Evolutionary conservation across 1,140 invertebrate genomes (phyloP).

Genomic region (Delia radicum): DNA sequence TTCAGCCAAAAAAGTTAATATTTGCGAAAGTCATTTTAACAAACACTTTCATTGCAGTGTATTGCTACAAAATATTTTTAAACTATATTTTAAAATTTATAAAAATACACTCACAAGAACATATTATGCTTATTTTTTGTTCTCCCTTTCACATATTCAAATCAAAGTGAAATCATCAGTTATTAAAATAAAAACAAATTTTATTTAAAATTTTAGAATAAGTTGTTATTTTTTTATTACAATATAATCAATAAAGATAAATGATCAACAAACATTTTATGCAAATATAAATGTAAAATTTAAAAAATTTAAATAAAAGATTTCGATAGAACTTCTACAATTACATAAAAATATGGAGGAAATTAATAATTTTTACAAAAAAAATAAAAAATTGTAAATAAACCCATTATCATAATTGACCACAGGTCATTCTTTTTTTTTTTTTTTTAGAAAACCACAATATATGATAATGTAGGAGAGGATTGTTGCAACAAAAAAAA

Average conservation of each 20-base stretch:
- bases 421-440: background rate
- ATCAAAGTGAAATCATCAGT: too few species aligned
- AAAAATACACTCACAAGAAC: too few species aligned
- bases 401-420: background rate
- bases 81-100: too few species aligned
- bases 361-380: background rate
- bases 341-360: background rate
- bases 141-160: too few species aligned
- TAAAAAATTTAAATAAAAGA: background rate
- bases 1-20: too few species aligned
- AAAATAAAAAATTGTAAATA: background rate
- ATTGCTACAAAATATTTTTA: too few species aligned
- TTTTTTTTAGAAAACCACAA: background rate
- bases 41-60: too few species aligned
- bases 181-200: background rate
- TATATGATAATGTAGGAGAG: background rate
- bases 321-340: background rate
- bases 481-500: background rate
- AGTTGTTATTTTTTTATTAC: constrained; percentile 14
- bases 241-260: background rate
- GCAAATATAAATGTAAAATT: constrained; percentile 15
- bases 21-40: too few species aligned
- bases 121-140: too few species aligned
- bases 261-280: constrained; percentile 15
- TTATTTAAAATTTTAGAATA: background rate